Percentiles rank a stretch among this genome's conserved stretches.
These are phyloP conservation scores for Palythoa caribaeorum DNA, from an alignment of 92 coral and sea anemone genomes.

Conservation along the genomic window DNA sequence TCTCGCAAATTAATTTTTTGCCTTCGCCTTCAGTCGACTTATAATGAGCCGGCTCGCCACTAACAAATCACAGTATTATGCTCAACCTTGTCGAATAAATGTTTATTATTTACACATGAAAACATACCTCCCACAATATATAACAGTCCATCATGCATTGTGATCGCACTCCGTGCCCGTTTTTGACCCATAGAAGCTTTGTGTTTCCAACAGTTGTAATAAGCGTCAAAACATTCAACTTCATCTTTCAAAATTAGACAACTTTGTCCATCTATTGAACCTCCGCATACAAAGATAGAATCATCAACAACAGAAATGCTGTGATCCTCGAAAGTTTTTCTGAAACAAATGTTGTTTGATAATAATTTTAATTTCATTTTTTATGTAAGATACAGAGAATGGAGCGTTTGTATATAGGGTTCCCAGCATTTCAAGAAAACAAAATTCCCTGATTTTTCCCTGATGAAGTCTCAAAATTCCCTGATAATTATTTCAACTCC, in stretches of 20 bases:
- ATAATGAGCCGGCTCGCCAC: too few species aligned
- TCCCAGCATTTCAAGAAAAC: too few species aligned
- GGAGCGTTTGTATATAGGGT: too few species aligned
- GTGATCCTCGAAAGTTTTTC: conserved; percentile 75
- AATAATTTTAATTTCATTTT: too few species aligned
- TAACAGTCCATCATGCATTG: conserved; percentile 62
- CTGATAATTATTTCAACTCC: too few species aligned
- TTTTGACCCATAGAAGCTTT: conserved; percentile 78
- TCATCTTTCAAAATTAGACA: conserved; percentile 76
- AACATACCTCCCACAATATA: conserved; percentile 68
- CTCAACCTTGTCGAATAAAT: too few species aligned
- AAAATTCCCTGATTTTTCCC: too few species aligned
- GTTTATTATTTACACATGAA: background rate
- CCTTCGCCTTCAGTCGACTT: too few species aligned
- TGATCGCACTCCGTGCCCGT: conserved; percentile 76
- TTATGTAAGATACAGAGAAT: too few species aligned
- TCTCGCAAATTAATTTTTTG: too few species aligned
- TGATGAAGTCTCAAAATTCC: too few species aligned
- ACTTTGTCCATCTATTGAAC: conserved; percentile 84
- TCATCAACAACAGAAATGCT: conserved; percentile 74
- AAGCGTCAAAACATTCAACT: conserved; percentile 78
- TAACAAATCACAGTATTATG: too few species aligned
- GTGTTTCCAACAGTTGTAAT: conserved; percentile 70
- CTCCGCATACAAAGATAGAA: conserved; percentile 78
- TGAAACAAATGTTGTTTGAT: background rate